A percentile compares a stretch with the other conserved stretches of the same genome.
These are phyloP conservation scores for Phalera bucephala DNA, from an alignment of 2,888 invertebrate species.

Conservation along the genomic window DNA sequence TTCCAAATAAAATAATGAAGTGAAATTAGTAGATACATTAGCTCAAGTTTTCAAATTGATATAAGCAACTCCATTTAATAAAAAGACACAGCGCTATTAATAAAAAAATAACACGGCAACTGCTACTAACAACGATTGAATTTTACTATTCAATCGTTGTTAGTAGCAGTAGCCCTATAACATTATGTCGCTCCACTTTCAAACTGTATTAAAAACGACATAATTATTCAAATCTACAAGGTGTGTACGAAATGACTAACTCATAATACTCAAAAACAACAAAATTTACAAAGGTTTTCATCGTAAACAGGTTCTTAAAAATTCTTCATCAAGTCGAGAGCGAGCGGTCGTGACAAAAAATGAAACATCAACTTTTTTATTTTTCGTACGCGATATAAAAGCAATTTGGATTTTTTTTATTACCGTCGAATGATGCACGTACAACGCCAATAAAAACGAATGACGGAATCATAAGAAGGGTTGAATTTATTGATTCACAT, in stretches of 20 bases:
- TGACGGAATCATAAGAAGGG: constrained; percentile 77
- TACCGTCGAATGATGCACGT: constrained; percentile 71
- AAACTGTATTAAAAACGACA: too few relatives aligned
- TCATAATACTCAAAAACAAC: constrained; percentile 9
- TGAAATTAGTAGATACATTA: too few relatives aligned
- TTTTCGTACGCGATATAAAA: constrained; percentile 59
- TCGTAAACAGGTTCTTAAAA: constrained; percentile 35
- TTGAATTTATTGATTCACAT: constrained; percentile 79
- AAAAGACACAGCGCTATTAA: too few relatives aligned
- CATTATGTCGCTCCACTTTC: too few relatives aligned
- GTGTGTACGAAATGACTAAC: constrained; percentile 7
- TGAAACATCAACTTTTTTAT: constrained; percentile 54
- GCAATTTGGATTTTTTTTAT: constrained; percentile 67
- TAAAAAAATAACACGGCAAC: too few relatives aligned
- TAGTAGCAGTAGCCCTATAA: too few relatives aligned
- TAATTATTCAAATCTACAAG: too few relatives aligned
- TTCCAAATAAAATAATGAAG: too few relatives aligned
- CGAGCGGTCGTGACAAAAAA: constrained; percentile 35
- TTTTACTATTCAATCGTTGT: too few relatives aligned
- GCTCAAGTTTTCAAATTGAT: too few relatives aligned
- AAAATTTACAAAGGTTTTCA: constrained; percentile 16
- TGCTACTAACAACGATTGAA: too few relatives aligned
- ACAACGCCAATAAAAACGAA: constrained; percentile 71
- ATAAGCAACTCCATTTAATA: too few relatives aligned
- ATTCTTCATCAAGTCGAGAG: constrained; percentile 27